Evolutionary conservation across 2,797 vertebrate species (phyloP), one percentile per base, ranked within the genome.

Genomic region (Chloroceryle amazona): DNA sequence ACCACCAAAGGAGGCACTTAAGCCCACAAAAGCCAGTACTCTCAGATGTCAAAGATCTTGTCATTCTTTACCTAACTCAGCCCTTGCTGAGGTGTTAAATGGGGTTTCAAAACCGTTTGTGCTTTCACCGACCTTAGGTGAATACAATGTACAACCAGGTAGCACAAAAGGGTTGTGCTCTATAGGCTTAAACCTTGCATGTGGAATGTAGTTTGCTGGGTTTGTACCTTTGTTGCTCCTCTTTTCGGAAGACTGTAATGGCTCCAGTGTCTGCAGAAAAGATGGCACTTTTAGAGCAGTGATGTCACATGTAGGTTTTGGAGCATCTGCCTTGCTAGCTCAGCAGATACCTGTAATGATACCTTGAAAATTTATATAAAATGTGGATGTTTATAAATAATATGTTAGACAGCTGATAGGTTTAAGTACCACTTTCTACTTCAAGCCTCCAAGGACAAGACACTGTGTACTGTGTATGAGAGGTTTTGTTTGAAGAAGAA

Each of bases 1-100:
- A 72, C 60, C 92, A 92, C 78, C 66, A 47, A 79, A 91, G 79
- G 92, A 94, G 90, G 31, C 88, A 84, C 76, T 97, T 93, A 51
- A 92, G 20, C 55, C 46, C 44, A 90, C 68, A 91, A 91, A 96
- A 92, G 31, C 7, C 86, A 81, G 62, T 16, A 11, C 42, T 66
- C 57, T 55, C 47, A 41, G 83, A 68, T 89, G 88, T 75, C 87
- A 90, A 78, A 97, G 62, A 72, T 67, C 70, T 93, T 86, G 86
- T 90, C 87, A 84, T 76, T 96, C 90, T 81, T 54, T 72, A 82
- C 52, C 74, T 71, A 84, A 61, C 76, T 70, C 62, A 90, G 60
- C 47, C 65, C 83, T 81, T 54, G 67, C 60, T 93, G 93, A 57
- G 78, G 73, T 87, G 52, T 85, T 94, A 90, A 97, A 89, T 67